Evolutionary conservation across 2,113 vertebrate genomes (phyloP).

Genomic region (Platysternon megacephalum): DNA sequence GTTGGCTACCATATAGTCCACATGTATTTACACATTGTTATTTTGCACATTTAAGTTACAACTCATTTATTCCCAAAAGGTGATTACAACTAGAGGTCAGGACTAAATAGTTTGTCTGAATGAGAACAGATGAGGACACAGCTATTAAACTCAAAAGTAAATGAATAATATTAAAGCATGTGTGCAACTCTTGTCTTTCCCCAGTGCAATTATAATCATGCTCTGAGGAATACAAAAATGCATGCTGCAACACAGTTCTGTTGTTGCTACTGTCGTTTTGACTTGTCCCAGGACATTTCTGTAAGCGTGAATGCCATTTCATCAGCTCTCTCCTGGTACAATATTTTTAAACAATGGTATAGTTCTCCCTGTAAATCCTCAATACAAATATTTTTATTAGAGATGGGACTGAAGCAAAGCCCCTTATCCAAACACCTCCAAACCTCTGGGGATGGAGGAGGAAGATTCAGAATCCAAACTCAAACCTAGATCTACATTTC

Average conservation of each 20-base stretch:
- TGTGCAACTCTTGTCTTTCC: not conserved
- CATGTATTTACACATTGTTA: not conserved
- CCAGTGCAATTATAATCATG: not conserved
- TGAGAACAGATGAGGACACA: conserved; percentile 35
- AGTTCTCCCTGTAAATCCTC: not conserved
- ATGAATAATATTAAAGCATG: conserved; percentile 28
- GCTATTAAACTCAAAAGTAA: not conserved
- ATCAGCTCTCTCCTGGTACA: conserved; percentile 56
- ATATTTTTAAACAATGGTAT: conserved; percentile 52
- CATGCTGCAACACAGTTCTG: conserved; percentile 70
- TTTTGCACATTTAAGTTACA: not conserved
- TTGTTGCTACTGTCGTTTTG: conserved; percentile 51
- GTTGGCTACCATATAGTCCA: not conserved
- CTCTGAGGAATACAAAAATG: conserved; percentile 20
- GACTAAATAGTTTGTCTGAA: conserved; percentile 7
- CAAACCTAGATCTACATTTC: not conserved
- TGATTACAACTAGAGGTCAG: not conserved
- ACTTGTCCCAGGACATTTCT: not conserved
- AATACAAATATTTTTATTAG: not conserved
- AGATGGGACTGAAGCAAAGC: not conserved
- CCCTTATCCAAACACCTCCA: accelerated
- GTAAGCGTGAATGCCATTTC: conserved; percentile 38
- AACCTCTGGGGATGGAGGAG: accelerated
- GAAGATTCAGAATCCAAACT: accelerated
- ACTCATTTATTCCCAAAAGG: conserved; percentile 36